A percentile compares a stretch with the other conserved stretches of the same genome.
Evolutionary conservation across 2,797 vertebrate species (phyloP).

Genomic region (Rachycentron canadum): DNA sequence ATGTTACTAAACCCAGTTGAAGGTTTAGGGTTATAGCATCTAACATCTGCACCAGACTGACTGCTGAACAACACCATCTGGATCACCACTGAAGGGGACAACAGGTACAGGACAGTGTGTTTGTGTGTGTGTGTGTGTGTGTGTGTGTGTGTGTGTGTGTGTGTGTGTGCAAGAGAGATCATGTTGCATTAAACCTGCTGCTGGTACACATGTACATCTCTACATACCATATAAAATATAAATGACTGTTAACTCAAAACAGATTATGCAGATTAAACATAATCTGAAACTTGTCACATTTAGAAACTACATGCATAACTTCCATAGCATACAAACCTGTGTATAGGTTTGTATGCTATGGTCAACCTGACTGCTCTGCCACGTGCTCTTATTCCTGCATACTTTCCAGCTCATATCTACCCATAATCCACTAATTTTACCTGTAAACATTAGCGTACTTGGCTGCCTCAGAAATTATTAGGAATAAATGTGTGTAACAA

Average conservation of each 20-base stretch:
- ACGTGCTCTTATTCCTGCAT: neutral
- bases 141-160: slow-evolving; percentile 18
- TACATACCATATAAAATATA: no score
- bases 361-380: neutral
- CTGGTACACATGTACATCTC: slow-evolving; percentile 57
- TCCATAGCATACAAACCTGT: no score
- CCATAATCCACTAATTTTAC: slow-evolving; percentile 27
- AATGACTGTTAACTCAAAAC: neutral
- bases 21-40: slow-evolving; percentile 32
- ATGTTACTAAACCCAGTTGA: slow-evolving; percentile 33
- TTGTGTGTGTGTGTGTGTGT: slow-evolving; percentile 5
- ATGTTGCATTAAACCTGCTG: slow-evolving; percentile 70
- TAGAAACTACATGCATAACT: neutral
- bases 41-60: slow-evolving; percentile 56
- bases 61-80: slow-evolving; percentile 72
- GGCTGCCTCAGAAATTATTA: neutral
- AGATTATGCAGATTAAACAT: neutral
- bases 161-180: slow-evolving; percentile 1
- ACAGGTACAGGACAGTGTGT: slow-evolving; percentile 53
- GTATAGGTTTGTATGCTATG: neutral
- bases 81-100: slow-evolving; percentile 46
- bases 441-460: slow-evolving; percentile 26
- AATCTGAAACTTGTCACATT: neutral
- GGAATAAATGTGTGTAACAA: slow-evolving; percentile 21
- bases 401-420: slow-evolving; percentile 36